Evolutionary conservation across 2,888 invertebrate genomes (phyloP), one percentile per base, ranked within the genome.

Genomic region (Metellina segmentata): DNA sequence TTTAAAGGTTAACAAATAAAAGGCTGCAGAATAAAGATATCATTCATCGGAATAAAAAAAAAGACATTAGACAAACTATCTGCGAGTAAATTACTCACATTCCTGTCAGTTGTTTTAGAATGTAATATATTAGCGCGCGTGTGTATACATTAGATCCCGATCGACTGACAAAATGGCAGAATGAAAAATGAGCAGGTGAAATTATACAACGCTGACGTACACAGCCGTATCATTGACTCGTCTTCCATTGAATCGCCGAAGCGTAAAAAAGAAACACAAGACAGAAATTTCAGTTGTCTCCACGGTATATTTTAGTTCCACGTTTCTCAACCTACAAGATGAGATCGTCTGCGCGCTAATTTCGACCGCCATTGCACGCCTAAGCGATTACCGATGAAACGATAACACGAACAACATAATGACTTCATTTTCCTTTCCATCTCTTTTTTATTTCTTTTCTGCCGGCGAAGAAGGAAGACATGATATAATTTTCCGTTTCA

Each of bases 401-500:
- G 91, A 91, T 91, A 91, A 91, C 87, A 72, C 71, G 90, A 91
- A 91, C 82, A 91, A 91, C 91, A 82, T 91, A 91, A 91, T 91
- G 91, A 91, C 91, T 91, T 91, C 87, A 91, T 91, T 91, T 91
- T 75, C 82, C 82, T 78, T 77, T 61, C 53, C 52, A 61, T 69
- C 61, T 51, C 49, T 86, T 77, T 77, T 34, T 48, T 85, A 11
- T n/a, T 51, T 52, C 53, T 34, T 6, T 19, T 48, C 75, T 78
- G 11, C 48, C 34, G 72, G 70, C 9, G 51, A 53, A 79, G 61
- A 87, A 19, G 70, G 48, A 61, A 61, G 16, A 77, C 85, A 90
- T 71, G 87, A 79, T 81, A 81, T 78, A 87, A 87, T 91, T 87
- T 82, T 78, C 78, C 78, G 72, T 82, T 85, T 90, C 90, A 51